Evolutionary conservation across 2,113 vertebrate genomes (phyloP).

Genomic region (Gracilinanus agilis): DNA sequence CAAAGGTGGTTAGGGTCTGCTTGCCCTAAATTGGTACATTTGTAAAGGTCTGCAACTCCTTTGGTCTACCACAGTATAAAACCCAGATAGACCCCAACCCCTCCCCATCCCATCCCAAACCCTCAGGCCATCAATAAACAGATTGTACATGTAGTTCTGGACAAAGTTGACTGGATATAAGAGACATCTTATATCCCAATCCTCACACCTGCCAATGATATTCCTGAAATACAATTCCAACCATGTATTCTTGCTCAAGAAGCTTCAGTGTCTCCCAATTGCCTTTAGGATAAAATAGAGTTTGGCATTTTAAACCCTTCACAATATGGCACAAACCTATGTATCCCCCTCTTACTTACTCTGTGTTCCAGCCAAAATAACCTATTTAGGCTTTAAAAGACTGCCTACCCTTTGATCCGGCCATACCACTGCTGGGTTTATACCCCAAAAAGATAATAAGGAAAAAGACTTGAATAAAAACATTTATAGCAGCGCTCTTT

Average conservation of each 20-base stretch:
- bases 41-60: background rate
- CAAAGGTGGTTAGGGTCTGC: background rate
- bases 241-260: background rate
- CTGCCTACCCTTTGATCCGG: too few species aligned
- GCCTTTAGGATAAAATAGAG: background rate
- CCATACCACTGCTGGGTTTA: too few species aligned
- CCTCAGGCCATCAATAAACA: background rate
- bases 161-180: background rate
- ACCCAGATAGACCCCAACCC: background rate
- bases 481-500: too few species aligned
- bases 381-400: too few species aligned
- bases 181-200: too few species aligned
- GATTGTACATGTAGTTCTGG: background rate
- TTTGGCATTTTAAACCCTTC: background rate
- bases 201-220: background rate
- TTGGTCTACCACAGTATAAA: background rate
- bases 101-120: background rate
- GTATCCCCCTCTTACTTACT: background rate
- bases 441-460: too few species aligned
- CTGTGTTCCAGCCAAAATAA: background rate
- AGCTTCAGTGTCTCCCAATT: background rate
- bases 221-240: background rate
- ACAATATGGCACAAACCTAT: background rate
- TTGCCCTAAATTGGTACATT: background rate
- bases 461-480: too few species aligned